phyloP scores from a whole-genome alignment of 1,140 invertebrate species.

The Panagrolaimus sp. region DNA sequence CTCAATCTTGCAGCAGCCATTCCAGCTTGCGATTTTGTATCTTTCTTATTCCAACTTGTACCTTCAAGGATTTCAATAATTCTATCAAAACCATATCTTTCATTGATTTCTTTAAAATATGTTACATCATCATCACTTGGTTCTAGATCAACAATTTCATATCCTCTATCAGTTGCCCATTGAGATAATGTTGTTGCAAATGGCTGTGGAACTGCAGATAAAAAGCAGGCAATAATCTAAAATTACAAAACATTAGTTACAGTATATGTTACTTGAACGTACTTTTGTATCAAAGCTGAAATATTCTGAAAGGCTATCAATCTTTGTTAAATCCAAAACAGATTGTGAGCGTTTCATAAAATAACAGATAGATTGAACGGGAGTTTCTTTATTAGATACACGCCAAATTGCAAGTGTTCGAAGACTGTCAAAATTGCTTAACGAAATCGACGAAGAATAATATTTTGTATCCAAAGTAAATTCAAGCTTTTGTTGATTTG shows the following conservation, averaged over 20 bases:
- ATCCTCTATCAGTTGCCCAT: not conserved
- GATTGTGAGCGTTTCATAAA: not conserved
- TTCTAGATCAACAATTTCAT: not conserved
- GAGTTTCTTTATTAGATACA: not conserved
- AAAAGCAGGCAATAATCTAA: conserved; percentile 7
- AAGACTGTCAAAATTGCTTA: not conserved
- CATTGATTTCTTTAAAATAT: not conserved
- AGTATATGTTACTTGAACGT: not conserved
- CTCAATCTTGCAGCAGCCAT: too few species aligned
- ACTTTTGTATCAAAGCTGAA: conserved; percentile 1
- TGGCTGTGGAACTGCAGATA: not conserved
- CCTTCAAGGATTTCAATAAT: not conserved
- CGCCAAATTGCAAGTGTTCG: conserved; percentile 2
- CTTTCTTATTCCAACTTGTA: not conserved
- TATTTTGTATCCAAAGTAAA: conserved; percentile 2
- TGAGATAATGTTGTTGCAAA: not conserved
- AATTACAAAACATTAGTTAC: not conserved
- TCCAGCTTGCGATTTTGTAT: not conserved
- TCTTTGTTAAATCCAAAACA: not conserved
- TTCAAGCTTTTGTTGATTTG: not conserved
- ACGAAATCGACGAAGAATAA: not conserved
- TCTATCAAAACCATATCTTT: not conserved
- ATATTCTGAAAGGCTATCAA: not conserved
- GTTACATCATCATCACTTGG: not conserved
- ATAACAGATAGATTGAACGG: not conserved